Evolutionary conservation across 2,113 vertebrate species (phyloP).

Genomic region (Hippopotamus amphibius): DNA sequence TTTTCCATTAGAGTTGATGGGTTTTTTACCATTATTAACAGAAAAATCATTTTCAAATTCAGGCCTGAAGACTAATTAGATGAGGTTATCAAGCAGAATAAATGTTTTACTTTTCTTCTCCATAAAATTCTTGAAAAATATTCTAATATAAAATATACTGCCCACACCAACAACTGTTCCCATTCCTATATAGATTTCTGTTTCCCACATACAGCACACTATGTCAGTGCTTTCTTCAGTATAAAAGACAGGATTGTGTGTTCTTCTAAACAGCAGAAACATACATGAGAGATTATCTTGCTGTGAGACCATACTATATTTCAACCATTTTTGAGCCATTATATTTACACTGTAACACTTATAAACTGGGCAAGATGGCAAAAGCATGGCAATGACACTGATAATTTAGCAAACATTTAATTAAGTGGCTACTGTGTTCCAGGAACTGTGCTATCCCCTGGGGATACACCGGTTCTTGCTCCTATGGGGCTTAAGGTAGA

Average conservation of each 20-base stretch:
- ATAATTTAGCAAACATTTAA: neutral
- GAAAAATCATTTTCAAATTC: constrained; percentile 18
- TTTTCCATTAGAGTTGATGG: neutral
- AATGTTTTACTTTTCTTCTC: neutral
- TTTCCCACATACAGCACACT: neutral
- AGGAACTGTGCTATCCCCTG: neutral
- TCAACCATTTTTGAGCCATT: neutral
- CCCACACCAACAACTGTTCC: neutral
- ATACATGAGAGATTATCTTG: neutral
- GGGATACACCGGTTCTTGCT: neutral
- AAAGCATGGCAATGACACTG: neutral
- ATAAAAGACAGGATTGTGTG: neutral
- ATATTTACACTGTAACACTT: neutral
- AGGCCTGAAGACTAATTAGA: neutral
- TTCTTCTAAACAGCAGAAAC: neutral
- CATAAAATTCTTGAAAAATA: neutral
- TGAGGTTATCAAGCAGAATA: neutral
- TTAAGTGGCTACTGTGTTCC: neutral
- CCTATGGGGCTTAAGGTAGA: neutral
- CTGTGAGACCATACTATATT: neutral
- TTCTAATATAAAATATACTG: neutral
- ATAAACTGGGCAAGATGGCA: neutral
- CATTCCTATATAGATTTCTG: neutral
- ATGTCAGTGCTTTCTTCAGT: neutral
- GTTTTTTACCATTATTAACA: neutral